phyloP scores from a whole-genome alignment of 2,797 vertebrate genomes.

The Rachycentron canadum region DNA sequence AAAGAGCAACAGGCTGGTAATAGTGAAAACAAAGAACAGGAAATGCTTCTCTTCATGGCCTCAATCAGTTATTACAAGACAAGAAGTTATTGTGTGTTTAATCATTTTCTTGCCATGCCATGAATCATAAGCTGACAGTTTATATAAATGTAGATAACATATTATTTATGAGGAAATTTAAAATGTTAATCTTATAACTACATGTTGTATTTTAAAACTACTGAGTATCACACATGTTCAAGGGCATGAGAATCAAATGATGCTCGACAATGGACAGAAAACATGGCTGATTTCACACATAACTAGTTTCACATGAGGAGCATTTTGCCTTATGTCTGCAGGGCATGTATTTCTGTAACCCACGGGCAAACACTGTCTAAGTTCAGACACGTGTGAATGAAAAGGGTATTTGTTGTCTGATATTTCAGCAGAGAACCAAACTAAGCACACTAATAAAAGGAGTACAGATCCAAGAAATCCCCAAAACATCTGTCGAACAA shows the following conservation, averaged over 20 bases:
- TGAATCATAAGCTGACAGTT: neutral
- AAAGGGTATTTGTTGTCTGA: slow-evolving; percentile 46
- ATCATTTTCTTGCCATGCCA: neutral
- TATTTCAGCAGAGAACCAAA: slow-evolving; percentile 24
- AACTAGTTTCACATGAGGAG: slow-evolving; percentile 8
- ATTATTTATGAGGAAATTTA: neutral
- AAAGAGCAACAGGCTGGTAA: neutral
- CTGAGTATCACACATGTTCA: neutral
- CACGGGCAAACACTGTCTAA: slow-evolving; percentile 36
- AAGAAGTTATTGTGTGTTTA: neutral
- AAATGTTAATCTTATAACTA: no score
- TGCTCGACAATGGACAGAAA: slow-evolving; percentile 2
- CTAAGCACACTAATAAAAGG: slow-evolving; percentile 57
- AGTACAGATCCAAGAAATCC: slow-evolving; percentile 45
- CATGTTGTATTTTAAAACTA: neutral
- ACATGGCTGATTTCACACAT: neutral
- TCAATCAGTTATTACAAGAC: neutral
- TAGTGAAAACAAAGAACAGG: neutral
- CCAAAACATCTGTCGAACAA: slow-evolving; percentile 60
- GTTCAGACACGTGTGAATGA: slow-evolving; percentile 52
- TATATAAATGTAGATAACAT: neutral
- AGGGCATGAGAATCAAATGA: neutral
- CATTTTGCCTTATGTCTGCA: slow-evolving; percentile 1
- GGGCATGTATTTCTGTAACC: slow-evolving; percentile 39
- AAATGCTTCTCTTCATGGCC: slow-evolving; percentile 18